Conservation (phyloP, 2,113 vertebrate species). For the Cisticola juncidis region DNA sequence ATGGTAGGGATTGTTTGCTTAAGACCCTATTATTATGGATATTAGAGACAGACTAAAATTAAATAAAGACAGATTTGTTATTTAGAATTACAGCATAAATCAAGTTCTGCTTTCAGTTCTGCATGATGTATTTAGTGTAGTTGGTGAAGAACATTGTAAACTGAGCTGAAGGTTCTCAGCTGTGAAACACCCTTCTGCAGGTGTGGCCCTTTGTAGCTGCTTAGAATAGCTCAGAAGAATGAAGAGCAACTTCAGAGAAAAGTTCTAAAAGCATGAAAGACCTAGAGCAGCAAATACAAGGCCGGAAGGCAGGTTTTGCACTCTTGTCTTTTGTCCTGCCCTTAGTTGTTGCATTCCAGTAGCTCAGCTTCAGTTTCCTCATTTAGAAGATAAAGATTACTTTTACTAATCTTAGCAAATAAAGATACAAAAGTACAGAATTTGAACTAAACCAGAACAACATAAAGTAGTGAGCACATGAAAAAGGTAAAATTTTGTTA, state of each 20-base stretch:
- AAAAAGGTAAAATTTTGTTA: not conserved
- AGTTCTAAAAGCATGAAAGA: not conserved
- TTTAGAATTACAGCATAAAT: not conserved
- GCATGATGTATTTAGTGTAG: not conserved
- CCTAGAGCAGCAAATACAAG: not conserved
- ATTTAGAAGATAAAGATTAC: not conserved
- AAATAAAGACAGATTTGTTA: not conserved
- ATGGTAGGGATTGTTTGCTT: not conserved
- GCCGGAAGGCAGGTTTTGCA: not conserved
- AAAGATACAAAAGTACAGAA: not conserved
- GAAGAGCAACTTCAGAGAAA: not conserved
- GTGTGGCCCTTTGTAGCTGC: not conserved
- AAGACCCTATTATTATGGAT: not conserved
- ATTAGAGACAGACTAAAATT: not conserved
- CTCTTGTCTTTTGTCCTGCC: not conserved
- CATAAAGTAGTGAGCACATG: not conserved
- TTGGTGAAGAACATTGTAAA: not conserved
- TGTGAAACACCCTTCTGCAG: not conserved
- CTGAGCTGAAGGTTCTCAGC: not conserved
- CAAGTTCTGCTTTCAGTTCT: not conserved
- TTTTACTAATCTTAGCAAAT: not conserved
- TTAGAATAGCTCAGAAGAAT: not conserved
- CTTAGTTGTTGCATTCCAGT: not conserved
- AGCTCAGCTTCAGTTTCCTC: not conserved
- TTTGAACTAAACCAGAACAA: not conserved